A percentile compares a stretch with the other conserved stretches of the same genome.
These are phyloP conservation scores for Colletes gigas DNA, from an alignment of 1,140 invertebrate species.

Conservation along the genomic window DNA sequence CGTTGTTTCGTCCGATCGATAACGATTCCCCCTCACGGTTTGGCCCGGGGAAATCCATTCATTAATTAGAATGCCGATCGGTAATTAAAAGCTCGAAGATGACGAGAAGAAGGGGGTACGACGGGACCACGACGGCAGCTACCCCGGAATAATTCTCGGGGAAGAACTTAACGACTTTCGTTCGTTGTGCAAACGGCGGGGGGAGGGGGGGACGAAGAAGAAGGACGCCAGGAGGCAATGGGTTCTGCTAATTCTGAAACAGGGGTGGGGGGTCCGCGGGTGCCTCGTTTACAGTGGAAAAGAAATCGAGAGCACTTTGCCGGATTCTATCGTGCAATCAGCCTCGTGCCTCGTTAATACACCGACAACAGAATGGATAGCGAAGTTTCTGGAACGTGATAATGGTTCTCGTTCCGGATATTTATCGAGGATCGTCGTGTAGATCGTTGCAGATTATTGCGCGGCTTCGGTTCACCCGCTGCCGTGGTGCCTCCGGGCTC, in stretches of 20 bases:
- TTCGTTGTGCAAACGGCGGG: slow-evolving; percentile 22
- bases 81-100: slow-evolving; percentile 77
- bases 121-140: slow-evolving; percentile 2
- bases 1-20: slow-evolving; percentile 60
- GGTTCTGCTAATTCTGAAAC: slow-evolving; percentile 53
- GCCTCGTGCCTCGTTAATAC: slow-evolving; percentile 37
- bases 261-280: slow-evolving; percentile 17
- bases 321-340: slow-evolving; percentile 32
- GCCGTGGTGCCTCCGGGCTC: neutral
- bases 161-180: slow-evolving; percentile 62
- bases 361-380: slow-evolving; percentile 19
- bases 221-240: too few species aligned
- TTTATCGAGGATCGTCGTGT: slow-evolving; percentile 32
- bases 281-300: slow-evolving; percentile 44
- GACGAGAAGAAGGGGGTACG: slow-evolving; percentile 37
- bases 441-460: slow-evolving; percentile 33
- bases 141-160: slow-evolving; percentile 55
- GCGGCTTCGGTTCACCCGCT: neutral
- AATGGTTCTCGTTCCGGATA: slow-evolving; percentile 37
- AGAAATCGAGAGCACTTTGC: slow-evolving; percentile 46
- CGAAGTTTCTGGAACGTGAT: slow-evolving; percentile 38
- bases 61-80: slow-evolving; percentile 75
- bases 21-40: slow-evolving; percentile 53
- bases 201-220: neutral
- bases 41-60: slow-evolving; percentile 55